phyloP scores from a whole-genome alignment of 1,140 invertebrate species.

The Drosophila rufa region DNA sequence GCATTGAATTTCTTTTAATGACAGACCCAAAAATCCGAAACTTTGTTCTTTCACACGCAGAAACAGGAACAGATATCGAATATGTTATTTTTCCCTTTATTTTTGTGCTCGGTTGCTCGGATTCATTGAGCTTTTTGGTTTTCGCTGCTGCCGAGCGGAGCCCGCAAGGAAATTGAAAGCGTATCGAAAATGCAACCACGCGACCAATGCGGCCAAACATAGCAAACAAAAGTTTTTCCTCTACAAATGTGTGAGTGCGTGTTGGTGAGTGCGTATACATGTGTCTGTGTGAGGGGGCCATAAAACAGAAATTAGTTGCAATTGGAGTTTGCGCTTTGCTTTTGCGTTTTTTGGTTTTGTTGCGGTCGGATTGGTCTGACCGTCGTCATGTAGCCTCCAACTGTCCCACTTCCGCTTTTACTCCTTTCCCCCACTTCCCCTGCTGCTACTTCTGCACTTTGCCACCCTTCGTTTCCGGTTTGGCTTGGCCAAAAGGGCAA shows the following conservation, averaged over 20 bases:
- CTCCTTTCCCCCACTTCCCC: neutral
- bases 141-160: constrained; percentile 44
- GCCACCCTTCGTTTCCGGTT: constrained; percentile 61
- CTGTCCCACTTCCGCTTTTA: constrained; percentile 40
- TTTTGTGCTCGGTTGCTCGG: constrained; percentile 33
- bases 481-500: constrained; percentile 60
- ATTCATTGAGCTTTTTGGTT: constrained; percentile 57
- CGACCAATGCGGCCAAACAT: constrained; percentile 71
- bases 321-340: constrained; percentile 80
- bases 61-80: constrained; percentile 29
- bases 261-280: constrained; percentile 16
- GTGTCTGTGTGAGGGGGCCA: constrained; percentile 32
- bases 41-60: constrained; percentile 39
- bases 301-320: constrained; percentile 84
- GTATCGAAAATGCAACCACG: constrained; percentile 69
- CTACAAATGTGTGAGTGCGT: constrained; percentile 24
- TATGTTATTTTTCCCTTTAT: constrained; percentile 30
- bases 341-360: constrained; percentile 74
- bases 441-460: constrained; percentile 1
- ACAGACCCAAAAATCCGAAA: constrained; percentile 23
- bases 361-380: constrained; percentile 70
- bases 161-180: constrained; percentile 78
- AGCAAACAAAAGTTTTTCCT: constrained; percentile 64
- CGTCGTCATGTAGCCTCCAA: constrained; percentile 62
- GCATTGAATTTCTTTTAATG: constrained; percentile 41